Evolutionary conservation across 2,113 vertebrate species (phyloP), one percentile per base, ranked within the genome.

Genomic region (Manacus vitellinus): DNA sequence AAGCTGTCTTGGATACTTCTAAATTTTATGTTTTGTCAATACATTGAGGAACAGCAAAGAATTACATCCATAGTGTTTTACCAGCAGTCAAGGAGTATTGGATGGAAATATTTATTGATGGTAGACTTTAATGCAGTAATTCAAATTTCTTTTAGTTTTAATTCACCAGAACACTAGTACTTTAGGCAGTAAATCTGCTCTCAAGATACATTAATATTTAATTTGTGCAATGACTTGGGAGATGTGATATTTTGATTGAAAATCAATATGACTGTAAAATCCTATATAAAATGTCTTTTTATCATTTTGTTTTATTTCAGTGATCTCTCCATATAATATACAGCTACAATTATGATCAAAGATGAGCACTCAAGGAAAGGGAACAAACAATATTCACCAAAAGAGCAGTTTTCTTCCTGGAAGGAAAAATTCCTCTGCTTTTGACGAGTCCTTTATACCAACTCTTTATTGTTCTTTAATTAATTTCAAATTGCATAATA

Each of bases 181-280:
- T 89, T 92, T 24, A 95, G 30, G 73, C 55, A 89, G 46, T 87
- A 91, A 96, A 92, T 95, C 43, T 89, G 74, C 86, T 74, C 49
- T 86, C 52, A 78, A 86, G 81, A 70, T 63, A 85, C 14, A 87
- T 86, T 95, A 79, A 83, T 89, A 88, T 85, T 95, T 92, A 87
- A 85, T 77, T 91, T 7, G 46, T 70, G 71, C n/a, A 89, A 55
- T 76, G 85, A 70, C 67, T 92, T 94, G 33, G 43, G 35, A 95
- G 58, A 94, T 76, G 33, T 76, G 78, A 55, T 91, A 85, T 92
- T 95, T 95, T 92, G 76, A 79, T 66, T 75, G 70, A 94, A 89
- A 96, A 95, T 93, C 73, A 89, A 75, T 91, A 84, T 67, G 55
- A 80, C 59, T 89, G 33, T 76, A 83, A 95, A 92, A 86, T 72